These are phyloP conservation scores for Phalacrocorax carbo DNA, from an alignment of 2,113 vertebrate genomes.

Conservation along the genomic window DNA sequence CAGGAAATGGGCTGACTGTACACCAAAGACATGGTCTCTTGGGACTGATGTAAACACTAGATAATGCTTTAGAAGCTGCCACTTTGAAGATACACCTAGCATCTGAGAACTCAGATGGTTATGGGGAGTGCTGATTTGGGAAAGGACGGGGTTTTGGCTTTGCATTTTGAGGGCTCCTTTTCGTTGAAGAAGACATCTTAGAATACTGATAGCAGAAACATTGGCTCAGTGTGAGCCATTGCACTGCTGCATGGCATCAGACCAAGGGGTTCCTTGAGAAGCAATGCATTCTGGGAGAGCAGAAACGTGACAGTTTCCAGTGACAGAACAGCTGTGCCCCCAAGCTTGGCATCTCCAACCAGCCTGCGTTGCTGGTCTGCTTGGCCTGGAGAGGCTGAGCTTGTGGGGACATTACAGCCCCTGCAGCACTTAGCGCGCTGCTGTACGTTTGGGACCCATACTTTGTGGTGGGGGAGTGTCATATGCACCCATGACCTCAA, in stretches of 20 bases:
- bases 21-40: background rate
- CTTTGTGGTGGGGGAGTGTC: background rate
- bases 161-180: background rate
- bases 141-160: background rate
- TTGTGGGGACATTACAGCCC: background rate
- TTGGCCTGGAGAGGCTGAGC: background rate
- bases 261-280: background rate
- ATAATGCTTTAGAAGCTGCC: background rate
- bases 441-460: rapidly evolving
- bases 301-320: background rate
- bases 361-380: background rate
- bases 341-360: background rate
- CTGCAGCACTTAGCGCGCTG: rapidly evolving
- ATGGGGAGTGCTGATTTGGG: background rate
- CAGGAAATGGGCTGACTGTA: background rate
- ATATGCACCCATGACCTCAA: background rate
- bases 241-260: background rate
- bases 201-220: background rate
- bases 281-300: rapidly evolving
- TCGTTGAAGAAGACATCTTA: background rate
- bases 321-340: background rate
- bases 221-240: background rate
- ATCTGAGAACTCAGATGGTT: background rate
- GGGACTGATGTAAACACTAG: background rate
- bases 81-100: background rate